Evolutionary conservation across 2,113 vertebrate genomes (phyloP).

Genomic region (Perca flavescens): DNA sequence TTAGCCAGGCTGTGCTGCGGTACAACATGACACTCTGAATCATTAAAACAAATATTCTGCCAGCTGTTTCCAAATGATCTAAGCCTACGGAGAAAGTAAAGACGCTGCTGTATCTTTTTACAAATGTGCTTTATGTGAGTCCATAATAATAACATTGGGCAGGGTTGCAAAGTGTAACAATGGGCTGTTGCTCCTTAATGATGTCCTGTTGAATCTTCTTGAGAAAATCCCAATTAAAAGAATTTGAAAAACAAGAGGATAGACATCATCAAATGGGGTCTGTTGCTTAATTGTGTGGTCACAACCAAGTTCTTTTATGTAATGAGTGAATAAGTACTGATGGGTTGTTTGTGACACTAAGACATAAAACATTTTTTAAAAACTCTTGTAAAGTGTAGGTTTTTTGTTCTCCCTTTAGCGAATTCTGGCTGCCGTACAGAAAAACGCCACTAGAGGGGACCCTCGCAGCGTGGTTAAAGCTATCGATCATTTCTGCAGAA

Average conservation of each 20-base stretch:
- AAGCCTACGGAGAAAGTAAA: too few relatives aligned
- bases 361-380: background rate
- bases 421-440: slow-evolving; percentile 85
- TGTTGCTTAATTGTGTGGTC: background rate
- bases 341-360: background rate
- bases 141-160: too few relatives aligned
- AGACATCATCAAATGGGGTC: background rate
- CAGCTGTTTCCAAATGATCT: too few relatives aligned
- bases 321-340: background rate
- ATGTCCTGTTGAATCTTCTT: background rate
- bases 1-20: too few relatives aligned
- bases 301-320: background rate
- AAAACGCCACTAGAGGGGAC: slow-evolving; percentile 86
- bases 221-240: background rate
- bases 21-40: too few relatives aligned
- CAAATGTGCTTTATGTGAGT: too few relatives aligned
- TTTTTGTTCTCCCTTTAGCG: slow-evolving; percentile 62
- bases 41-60: too few relatives aligned
- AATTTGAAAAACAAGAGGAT: background rate
- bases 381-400: background rate
- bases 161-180: background rate
- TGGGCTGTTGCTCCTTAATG: background rate
- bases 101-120: too few relatives aligned
- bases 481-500: slow-evolving; percentile 88
- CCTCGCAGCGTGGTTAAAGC: slow-evolving; percentile 85